Evolutionary conservation across 2,888 invertebrate genomes (phyloP).

Genomic region (Chalcosyrphus nemorum): DNA sequence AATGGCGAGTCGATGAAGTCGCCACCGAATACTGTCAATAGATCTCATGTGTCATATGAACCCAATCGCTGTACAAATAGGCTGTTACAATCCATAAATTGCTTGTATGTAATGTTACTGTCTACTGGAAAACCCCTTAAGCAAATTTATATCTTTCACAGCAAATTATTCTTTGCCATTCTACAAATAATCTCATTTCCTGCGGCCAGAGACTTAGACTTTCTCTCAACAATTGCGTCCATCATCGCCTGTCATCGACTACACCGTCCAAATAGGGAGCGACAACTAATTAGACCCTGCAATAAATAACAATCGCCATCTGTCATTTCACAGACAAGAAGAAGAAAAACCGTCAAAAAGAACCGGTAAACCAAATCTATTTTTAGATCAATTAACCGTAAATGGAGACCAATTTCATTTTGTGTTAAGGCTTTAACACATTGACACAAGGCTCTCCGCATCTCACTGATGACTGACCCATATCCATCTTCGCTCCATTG

Average conservation of each 20-base stretch:
- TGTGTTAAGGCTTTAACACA: not conserved
- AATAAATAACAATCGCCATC: not conserved
- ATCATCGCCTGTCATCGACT: not conserved
- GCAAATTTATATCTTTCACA: too few species aligned
- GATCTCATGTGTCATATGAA: too few species aligned
- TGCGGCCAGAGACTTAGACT: not conserved
- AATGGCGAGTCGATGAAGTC: too few species aligned
- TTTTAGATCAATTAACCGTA: not conserved
- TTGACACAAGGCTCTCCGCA: not conserved
- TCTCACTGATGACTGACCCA: slow-evolving; percentile 18
- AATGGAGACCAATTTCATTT: not conserved
- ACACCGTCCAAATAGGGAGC: not conserved
- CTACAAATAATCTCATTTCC: not conserved
- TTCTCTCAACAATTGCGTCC: not conserved
- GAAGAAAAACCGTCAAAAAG: not conserved
- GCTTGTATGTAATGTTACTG: too few species aligned
- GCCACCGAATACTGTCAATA: too few species aligned
- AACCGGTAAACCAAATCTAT: not conserved
- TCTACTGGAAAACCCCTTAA: too few species aligned
- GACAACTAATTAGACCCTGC: not conserved
- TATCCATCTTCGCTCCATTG: slow-evolving; percentile 6
- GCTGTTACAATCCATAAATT: too few species aligned
- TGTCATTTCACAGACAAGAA: not conserved
- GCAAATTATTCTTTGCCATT: too few species aligned
- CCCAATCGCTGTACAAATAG: too few species aligned